These are phyloP conservation scores for Schizotus pectinicornis DNA, from an alignment of 2,888 invertebrate species.

Conservation along the genomic window DNA sequence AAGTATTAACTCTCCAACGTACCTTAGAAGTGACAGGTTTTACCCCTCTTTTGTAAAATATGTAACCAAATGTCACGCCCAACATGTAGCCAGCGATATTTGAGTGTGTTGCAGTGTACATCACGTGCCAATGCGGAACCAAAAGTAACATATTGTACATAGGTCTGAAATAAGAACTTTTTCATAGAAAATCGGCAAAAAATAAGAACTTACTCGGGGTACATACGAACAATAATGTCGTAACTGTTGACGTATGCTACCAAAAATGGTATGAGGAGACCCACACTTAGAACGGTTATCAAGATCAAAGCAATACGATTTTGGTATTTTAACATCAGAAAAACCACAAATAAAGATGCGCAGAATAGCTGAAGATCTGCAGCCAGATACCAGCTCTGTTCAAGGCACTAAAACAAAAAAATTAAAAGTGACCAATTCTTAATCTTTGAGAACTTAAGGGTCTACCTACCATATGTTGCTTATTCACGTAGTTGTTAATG, in stretches of 20 bases:
- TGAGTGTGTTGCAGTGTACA: conserved; percentile 41
- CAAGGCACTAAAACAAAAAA: conserved; percentile 48
- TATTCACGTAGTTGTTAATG: conserved; percentile 42
- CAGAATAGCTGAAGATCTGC: conserved; percentile 51
- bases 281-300: conserved; percentile 31
- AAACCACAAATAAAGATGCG: conserved; percentile 42
- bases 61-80: conserved; percentile 43
- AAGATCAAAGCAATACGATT: conserved; percentile 33
- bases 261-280: conserved; percentile 42
- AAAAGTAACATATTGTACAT: conserved; percentile 36
- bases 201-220: conserved; percentile 40
- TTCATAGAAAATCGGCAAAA: background rate
- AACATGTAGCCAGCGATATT: conserved; percentile 43
- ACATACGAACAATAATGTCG: conserved; percentile 39
- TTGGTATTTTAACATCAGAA: conserved; percentile 40
- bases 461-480: conserved; percentile 41
- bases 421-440: background rate
- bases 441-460: background rate
- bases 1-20: conserved; percentile 12
- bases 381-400: conserved; percentile 53
- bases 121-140: conserved; percentile 37
- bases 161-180: too few relatives aligned
- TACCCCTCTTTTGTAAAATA: conserved; percentile 36
- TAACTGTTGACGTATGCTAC: conserved; percentile 40
- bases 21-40: conserved; percentile 34